phyloP scores from a whole-genome alignment of 2,797 vertebrate species.

The Lagorchestes hirsutus region DNA sequence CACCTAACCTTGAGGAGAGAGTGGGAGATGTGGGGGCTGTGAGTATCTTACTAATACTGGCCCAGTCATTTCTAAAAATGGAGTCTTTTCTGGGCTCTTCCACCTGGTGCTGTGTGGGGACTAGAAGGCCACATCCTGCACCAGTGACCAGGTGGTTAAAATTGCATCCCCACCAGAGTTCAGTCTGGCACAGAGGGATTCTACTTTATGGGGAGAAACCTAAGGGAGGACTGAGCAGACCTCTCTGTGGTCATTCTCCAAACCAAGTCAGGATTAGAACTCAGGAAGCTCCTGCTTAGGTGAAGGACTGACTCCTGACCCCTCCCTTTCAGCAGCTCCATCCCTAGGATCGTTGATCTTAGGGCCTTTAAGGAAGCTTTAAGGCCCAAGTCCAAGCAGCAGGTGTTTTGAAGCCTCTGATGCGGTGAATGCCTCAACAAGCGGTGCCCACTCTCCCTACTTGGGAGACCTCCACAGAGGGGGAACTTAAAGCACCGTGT shows the following conservation, averaged over 20 bases:
- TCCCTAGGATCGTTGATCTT: neutral
- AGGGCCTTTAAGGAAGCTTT: neutral
- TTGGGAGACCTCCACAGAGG: neutral
- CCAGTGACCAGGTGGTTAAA: neutral
- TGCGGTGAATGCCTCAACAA: neutral
- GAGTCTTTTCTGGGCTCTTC: too few relatives aligned
- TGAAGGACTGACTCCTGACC: neutral
- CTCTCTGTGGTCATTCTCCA: neutral
- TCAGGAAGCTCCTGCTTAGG: neutral
- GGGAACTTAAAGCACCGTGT: neutral
- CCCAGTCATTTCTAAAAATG: too few relatives aligned
- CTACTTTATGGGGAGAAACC: too few relatives aligned
- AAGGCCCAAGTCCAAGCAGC: neutral
- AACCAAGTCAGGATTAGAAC: neutral
- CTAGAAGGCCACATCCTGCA: neutral
- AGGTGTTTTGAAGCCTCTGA: neutral
- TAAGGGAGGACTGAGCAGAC: neutral
- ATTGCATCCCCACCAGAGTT: neutral
- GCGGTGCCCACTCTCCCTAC: neutral
- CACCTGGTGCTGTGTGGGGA: neutral
- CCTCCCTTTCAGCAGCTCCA: neutral
- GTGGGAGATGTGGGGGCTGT: too few relatives aligned
- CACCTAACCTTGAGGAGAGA: neutral
- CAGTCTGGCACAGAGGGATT: neutral
- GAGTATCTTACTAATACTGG: too few relatives aligned